Conservation (phyloP, 2,888 invertebrate genomes). For the Malachius bipustulatus region DNA sequence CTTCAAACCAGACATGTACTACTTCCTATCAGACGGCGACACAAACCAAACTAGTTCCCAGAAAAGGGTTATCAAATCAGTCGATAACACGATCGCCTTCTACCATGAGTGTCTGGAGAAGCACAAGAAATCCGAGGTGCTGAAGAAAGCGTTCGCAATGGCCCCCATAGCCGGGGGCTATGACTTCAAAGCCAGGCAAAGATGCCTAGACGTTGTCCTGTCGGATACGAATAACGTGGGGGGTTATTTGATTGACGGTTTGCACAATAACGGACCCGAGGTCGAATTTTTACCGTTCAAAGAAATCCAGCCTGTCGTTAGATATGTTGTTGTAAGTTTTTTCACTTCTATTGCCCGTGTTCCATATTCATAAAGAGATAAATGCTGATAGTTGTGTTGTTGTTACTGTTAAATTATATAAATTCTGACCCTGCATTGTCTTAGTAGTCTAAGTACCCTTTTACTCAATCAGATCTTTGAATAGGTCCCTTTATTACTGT, state of each 20-base stretch:
- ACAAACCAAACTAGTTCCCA: slow-evolving; percentile 51
- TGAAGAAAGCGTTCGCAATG: slow-evolving; percentile 43
- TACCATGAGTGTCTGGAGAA: slow-evolving; percentile 56
- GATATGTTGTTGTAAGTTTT: slow-evolving; percentile 51
- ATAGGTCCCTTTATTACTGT: too few species aligned
- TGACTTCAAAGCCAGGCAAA: slow-evolving; percentile 46
- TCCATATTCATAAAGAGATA: too few species aligned
- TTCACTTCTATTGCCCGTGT: too few species aligned
- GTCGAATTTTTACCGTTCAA: slow-evolving; percentile 41
- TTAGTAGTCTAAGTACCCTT: too few species aligned
- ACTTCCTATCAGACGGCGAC: slow-evolving; percentile 68
- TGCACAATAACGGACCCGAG: slow-evolving; percentile 61
- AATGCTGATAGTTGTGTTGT: too few species aligned
- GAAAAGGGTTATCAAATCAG: slow-evolving; percentile 61
- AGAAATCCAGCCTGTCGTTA: slow-evolving; percentile 47
- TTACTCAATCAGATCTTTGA: too few species aligned
- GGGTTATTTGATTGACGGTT: slow-evolving; percentile 73
- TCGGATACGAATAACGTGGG: slow-evolving; percentile 43
- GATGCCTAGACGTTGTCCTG: slow-evolving; percentile 46
- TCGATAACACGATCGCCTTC: slow-evolving; percentile 54
- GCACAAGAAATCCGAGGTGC: slow-evolving; percentile 45
- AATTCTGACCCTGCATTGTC: too few species aligned
- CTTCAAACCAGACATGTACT: slow-evolving; percentile 71
- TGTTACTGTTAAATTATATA: too few species aligned
- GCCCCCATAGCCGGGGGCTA: slow-evolving; percentile 69